These are phyloP conservation scores for Lepidurus packardi DNA, from an alignment of 1,140 invertebrate species.

Conservation along the genomic window DNA sequence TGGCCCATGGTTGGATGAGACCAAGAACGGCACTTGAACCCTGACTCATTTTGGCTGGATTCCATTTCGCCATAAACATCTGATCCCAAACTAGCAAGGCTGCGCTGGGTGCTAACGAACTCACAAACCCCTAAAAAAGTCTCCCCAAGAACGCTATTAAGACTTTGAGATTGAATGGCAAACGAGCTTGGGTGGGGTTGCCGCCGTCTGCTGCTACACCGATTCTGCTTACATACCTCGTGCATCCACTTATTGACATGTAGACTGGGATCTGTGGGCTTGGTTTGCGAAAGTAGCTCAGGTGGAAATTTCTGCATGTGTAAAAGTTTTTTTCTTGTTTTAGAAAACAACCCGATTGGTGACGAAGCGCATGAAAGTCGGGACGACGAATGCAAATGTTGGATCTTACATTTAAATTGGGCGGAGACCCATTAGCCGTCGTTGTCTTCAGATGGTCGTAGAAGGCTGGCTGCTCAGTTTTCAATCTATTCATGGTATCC, in stretches of 20 bases:
- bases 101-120: conserved; percentile 12
- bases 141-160: background rate
- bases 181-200: background rate
- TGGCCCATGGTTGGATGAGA: background rate
- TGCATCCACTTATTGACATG: conserved; percentile 21
- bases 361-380: no score
- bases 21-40: background rate
- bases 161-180: background rate
- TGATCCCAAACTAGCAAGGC: conserved; percentile 8
- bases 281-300: conserved; percentile 5
- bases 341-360: background rate
- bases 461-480: conserved; percentile 1
- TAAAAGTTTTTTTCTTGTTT: background rate
- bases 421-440: background rate
- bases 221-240: background rate
- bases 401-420: background rate
- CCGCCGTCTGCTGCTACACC: background rate
- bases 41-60: conserved; percentile 4
- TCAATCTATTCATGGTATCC: background rate
- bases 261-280: background rate
- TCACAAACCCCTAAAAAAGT: background rate
- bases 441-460: background rate
- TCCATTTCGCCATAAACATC: conserved; percentile 21
- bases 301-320: background rate
- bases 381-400: background rate